Evolutionary conservation across 2,113 vertebrate species (phyloP).

Genomic region (Plestiodon gilberti): DNA sequence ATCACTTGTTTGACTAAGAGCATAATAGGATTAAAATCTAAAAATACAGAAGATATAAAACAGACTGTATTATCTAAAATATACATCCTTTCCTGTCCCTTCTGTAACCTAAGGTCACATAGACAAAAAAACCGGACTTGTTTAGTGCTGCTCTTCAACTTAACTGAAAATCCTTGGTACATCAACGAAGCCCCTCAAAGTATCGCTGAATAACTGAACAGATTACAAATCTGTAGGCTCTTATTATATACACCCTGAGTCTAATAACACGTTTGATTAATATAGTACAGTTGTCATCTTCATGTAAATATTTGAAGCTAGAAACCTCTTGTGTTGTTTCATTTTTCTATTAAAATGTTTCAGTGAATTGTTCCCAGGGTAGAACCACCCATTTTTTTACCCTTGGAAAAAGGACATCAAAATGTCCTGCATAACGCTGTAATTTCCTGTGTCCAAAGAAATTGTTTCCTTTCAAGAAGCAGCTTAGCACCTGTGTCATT

Average conservation of each 20-base stretch:
- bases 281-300: slow-evolving; percentile 71
- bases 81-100: slow-evolving; percentile 75
- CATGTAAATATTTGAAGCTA: slow-evolving; percentile 80
- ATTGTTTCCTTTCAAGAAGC: no score
- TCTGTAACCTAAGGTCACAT: slow-evolving; percentile 61
- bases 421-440: neutral
- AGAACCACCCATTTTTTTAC: slow-evolving; percentile 9
- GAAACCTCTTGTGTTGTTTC: slow-evolving; percentile 67
- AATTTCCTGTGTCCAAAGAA: neutral
- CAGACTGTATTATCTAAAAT: slow-evolving; percentile 75
- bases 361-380: slow-evolving; percentile 55
- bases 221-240: slow-evolving; percentile 47
- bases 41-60: slow-evolving; percentile 71
- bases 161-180: slow-evolving; percentile 2
- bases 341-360: slow-evolving; percentile 64
- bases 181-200: slow-evolving; percentile 47
- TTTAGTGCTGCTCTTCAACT: slow-evolving; percentile 47
- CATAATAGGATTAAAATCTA: slow-evolving; percentile 66
- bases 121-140: slow-evolving; percentile 50
- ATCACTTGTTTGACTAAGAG: slow-evolving; percentile 56
- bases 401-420: neutral
- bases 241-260: slow-evolving; percentile 19
- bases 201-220: slow-evolving; percentile 36
- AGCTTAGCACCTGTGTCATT: no score
- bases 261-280: slow-evolving; percentile 64